These are phyloP conservation scores for Drosophila nr. fundita DNA, from an alignment of 2,888 invertebrate species.

Conservation along the genomic window DNA sequence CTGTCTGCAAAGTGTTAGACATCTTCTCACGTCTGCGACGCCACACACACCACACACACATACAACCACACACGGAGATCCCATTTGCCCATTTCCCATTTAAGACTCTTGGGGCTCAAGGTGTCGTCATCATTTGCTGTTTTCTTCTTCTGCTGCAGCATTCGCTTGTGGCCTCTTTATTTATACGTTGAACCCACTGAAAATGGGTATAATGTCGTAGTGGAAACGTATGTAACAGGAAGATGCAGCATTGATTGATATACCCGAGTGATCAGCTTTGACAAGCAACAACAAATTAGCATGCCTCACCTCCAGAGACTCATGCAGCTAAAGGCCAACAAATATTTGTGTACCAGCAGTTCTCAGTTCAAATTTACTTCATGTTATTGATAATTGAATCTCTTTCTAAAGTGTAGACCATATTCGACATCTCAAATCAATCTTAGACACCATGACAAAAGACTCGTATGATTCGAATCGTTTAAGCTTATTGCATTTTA, in stretches of 20 bases:
- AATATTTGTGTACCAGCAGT: neutral
- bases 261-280: neutral
- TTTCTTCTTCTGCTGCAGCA: conserved; percentile 17
- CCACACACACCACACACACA: conserved; percentile 39
- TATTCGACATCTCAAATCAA: neutral
- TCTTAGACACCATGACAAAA: neutral
- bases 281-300: neutral
- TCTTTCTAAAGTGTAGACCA: neutral
- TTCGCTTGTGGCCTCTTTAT: conserved; percentile 20
- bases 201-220: neutral
- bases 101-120: conserved; percentile 24
- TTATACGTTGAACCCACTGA: neutral
- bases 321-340: neutral
- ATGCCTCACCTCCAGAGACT: neutral
- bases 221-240: conserved; percentile 1
- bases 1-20: conserved; percentile 80
- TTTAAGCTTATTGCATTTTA: neutral
- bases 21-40: conserved; percentile 77
- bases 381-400: neutral
- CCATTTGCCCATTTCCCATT: conserved; percentile 29
- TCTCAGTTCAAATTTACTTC: neutral
- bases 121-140: conserved; percentile 70
- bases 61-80: conserved; percentile 23
- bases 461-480: neutral
- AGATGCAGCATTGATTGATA: neutral